A percentile compares a stretch with the other conserved stretches of the same genome.
Conservation (phyloP, 2,888 invertebrate species). For the Cataglyphis livida region DNA sequence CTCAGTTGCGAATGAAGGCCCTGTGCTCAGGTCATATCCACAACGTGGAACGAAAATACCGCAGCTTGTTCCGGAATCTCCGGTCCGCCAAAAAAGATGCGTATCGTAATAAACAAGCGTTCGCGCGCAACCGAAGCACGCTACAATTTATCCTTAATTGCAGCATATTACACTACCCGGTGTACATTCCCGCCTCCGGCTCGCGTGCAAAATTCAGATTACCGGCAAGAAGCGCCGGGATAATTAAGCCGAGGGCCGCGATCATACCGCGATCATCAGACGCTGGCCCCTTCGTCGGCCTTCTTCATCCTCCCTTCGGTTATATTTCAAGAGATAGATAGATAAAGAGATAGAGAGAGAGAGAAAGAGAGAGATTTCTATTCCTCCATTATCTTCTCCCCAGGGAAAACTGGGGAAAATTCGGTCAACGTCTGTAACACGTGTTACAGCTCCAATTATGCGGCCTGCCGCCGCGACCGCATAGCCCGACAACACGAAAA, state of each 20-base stretch:
- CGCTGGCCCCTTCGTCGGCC: slow-evolving; percentile 17
- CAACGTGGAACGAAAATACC: not conserved
- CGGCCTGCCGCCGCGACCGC: slow-evolving; percentile 51
- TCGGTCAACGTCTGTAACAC: slow-evolving; percentile 54
- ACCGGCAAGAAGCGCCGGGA: slow-evolving; percentile 49
- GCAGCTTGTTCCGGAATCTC: not conserved
- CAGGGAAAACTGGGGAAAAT: slow-evolving; percentile 15
- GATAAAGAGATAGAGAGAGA: too few relatives aligned
- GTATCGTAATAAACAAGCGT: slow-evolving; percentile 38
- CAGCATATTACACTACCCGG: slow-evolving; percentile 47
- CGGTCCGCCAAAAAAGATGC: slow-evolving; percentile 9
- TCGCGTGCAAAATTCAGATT: slow-evolving; percentile 57
- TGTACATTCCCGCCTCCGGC: slow-evolving; percentile 47
- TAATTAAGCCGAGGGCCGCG: slow-evolving; percentile 48
- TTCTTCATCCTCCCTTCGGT: not conserved
- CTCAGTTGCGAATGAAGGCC: not conserved
- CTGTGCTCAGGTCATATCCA: not conserved
- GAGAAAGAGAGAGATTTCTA: not conserved
- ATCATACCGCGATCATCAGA: slow-evolving; percentile 44
- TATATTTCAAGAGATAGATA: too few relatives aligned
- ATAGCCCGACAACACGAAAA: slow-evolving; percentile 54
- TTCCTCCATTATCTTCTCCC: not conserved
- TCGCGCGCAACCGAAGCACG: slow-evolving; percentile 24
- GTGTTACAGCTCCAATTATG: slow-evolving; percentile 64
- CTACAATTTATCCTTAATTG: slow-evolving; percentile 52